A percentile compares a stretch with the other conserved stretches of the same genome.
Evolutionary conservation across 2,113 vertebrate genomes (phyloP).

Genomic region (Arvicanthis niloticus): DNA sequence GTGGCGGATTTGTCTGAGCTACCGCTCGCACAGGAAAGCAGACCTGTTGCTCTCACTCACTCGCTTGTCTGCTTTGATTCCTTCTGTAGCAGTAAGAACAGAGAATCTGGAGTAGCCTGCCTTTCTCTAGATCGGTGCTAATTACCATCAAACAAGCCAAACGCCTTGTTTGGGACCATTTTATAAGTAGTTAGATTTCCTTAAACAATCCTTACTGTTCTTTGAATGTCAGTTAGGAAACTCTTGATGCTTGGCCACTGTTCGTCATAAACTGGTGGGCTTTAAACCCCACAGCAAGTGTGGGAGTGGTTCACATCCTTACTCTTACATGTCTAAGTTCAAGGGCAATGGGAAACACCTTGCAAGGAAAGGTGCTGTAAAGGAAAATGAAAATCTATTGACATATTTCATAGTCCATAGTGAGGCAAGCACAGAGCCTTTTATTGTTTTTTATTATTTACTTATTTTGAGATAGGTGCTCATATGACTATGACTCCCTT

Average conservation of each 20-base stretch:
- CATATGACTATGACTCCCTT: not conserved
- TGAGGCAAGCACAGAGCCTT: not conserved
- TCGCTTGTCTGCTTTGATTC: not conserved
- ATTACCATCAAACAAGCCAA: slow-evolving; percentile 25
- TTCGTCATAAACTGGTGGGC: not conserved
- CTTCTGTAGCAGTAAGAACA: slow-evolving; percentile 2
- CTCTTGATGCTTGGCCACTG: slow-evolving; percentile 33
- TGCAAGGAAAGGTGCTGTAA: not conserved
- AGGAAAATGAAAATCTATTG: slow-evolving; percentile 46
- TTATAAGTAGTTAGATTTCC: slow-evolving; percentile 41
- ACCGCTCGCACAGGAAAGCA: not conserved
- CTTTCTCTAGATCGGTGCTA: slow-evolving; percentile 24
- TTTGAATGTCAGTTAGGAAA: slow-evolving; percentile 46
- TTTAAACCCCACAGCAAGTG: not conserved
- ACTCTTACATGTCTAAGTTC: not conserved
- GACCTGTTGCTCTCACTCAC: not conserved
- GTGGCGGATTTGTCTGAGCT: not conserved
- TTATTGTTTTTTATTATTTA: not conserved
- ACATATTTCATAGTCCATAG: not conserved
- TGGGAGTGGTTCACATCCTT: not conserved
- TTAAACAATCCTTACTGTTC: slow-evolving; percentile 32
- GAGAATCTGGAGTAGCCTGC: not conserved
- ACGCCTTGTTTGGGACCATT: not conserved
- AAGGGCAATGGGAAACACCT: slow-evolving; percentile 10
- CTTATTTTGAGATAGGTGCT: not conserved